These are phyloP conservation scores for Ranitomeya variabilis DNA, from an alignment of 2,113 vertebrate species.

Conservation along the genomic window DNA sequence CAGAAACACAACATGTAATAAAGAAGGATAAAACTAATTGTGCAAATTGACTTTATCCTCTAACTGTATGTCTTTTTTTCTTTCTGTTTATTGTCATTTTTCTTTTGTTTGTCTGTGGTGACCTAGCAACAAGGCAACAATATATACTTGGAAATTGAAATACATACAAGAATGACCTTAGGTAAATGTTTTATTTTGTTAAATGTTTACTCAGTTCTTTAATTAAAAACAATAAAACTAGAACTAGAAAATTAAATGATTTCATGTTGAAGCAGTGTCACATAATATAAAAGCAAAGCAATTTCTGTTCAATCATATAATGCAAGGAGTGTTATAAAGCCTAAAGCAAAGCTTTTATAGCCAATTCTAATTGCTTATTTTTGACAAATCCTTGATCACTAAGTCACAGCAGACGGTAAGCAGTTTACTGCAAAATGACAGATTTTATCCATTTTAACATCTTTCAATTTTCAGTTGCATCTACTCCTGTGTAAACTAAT, in stretches of 20 bases:
- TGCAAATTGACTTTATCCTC: neutral
- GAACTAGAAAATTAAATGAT: constrained; percentile 34
- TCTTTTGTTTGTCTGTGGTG: neutral
- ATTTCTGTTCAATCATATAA: constrained; percentile 37
- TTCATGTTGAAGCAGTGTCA: neutral
- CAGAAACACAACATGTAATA: neutral
- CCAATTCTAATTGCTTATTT: constrained; percentile 41
- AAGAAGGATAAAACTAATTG: neutral
- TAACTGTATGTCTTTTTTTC: neutral
- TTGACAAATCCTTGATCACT: neutral
- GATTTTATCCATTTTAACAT: constrained; percentile 10
- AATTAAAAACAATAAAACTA: constrained; percentile 46
- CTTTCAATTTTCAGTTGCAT: neutral
- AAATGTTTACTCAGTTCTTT: constrained; percentile 39
- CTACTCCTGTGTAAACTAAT: neutral
- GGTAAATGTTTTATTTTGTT: constrained; percentile 27
- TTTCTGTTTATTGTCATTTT: neutral
- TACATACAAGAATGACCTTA: neutral
- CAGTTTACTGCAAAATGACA: neutral
- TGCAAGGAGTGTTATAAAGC: constrained; percentile 34
- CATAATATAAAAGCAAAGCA: constrained; percentile 19
- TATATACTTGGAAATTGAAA: neutral
- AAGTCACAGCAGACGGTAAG: constrained; percentile 5
- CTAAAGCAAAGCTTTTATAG: constrained; percentile 8
- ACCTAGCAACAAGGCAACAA: neutral